Percentiles rank a stretch among this genome's conserved stretches.
These are phyloP conservation scores for Luperina testacea DNA, from an alignment of 2,888 invertebrate genomes.

Conservation along the genomic window DNA sequence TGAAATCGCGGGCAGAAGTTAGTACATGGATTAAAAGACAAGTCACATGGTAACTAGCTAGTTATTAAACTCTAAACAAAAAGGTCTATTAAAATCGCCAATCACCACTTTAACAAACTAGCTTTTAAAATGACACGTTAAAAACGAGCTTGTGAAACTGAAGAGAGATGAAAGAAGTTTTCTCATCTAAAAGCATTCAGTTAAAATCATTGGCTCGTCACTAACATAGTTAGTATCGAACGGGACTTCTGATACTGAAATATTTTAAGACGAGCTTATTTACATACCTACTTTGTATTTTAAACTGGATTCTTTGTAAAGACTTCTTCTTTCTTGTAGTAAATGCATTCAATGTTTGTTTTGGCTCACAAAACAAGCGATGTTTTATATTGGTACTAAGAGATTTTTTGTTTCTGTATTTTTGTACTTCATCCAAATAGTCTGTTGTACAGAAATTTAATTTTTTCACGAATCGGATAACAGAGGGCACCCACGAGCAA, in stretches of 20 bases:
- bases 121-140: conserved; percentile 28
- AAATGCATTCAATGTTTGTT: background rate
- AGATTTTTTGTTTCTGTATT: background rate
- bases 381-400: background rate
- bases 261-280: conserved; percentile 12
- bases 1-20: no score
- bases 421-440: background rate
- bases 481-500: no score
- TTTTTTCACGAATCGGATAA: no score
- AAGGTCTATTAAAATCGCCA: conserved; percentile 22
- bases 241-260: conserved; percentile 32
- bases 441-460: no score
- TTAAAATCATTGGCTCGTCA: conserved; percentile 42
- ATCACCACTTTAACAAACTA: conserved; percentile 18
- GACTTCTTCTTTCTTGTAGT: background rate
- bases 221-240: conserved; percentile 46
- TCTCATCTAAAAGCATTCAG: conserved; percentile 56
- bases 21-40: no score
- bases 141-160: conserved; percentile 26
- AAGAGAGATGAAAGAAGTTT: conserved; percentile 44
- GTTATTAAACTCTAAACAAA: background rate
- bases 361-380: no score
- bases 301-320: conserved; percentile 3
- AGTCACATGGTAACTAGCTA: background rate
- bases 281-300: conserved; percentile 5